These are phyloP conservation scores for Hafferia zeledoni DNA, from an alignment of 2,797 vertebrate genomes.

Conservation along the genomic window DNA sequence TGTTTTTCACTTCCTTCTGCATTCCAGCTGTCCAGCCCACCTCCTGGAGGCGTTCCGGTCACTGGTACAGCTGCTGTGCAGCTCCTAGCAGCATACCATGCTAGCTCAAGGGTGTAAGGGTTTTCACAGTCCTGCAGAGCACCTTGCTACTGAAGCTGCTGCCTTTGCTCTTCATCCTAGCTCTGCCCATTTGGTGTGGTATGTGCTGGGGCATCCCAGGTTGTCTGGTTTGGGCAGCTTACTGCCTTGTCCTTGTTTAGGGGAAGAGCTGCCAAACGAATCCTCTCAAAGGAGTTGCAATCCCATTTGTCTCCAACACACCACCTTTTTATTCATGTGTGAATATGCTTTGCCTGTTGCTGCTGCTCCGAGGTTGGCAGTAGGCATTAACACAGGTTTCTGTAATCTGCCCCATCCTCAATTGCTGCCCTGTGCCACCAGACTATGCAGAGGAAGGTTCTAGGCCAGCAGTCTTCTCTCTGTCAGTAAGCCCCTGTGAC, in stretches of 20 bases:
- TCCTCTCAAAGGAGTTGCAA: neutral
- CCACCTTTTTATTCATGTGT: neutral
- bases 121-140: neutral
- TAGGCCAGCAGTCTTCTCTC: neutral
- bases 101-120: neutral
- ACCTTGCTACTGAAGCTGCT: neutral
- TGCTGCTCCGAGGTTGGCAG: neutral
- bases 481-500: neutral
- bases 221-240: neutral
- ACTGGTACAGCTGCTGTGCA: neutral
- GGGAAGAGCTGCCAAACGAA: neutral
- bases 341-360: neutral
- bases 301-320: neutral
- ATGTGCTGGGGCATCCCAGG: neutral
- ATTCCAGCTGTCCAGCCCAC: neutral
- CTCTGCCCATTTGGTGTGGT: neutral
- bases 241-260: neutral
- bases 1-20: neutral
- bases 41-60: neutral
- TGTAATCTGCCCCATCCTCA: neutral
- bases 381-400: neutral
- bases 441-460: neutral
- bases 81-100: neutral
- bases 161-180: neutral
- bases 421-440: neutral